Base-by-base conservation (phyloP, 1,140 invertebrate genomes). In the Eumaeus atala region DNA sequence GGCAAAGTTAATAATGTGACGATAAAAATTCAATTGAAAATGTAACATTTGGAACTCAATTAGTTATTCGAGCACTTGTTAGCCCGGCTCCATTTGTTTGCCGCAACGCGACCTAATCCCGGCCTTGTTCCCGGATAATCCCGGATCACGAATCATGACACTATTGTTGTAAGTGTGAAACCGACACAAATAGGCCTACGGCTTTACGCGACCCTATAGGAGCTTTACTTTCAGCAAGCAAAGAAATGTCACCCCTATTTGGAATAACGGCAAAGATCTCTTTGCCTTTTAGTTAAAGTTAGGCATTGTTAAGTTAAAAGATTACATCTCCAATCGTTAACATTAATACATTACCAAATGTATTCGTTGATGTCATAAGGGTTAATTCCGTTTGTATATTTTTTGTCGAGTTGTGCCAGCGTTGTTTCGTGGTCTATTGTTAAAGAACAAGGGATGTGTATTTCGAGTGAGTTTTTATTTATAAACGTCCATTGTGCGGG, bases 91-190 rank as follows among this genome's bases (percentile, higher is more conserved):
- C 67, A 83, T 84, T 85, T 86, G 80, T 84, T 80, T 81, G 67
- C 83, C 78, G 73, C 80, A 82, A 77, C 72, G 60, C 73, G 77
- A 74, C 79, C 78, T 86, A 86, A 86, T 81, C 77, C 77, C 73
- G 72, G 74, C 65, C 62, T 82, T 75, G 73, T 75, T 67, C 66
- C 70, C 68, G 76, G 73, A 83, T 87, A 81, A 87, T 84, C 81
- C 82, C 51, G 84, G 84, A 83, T 87, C 81, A 85, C 72, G 84
- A 87, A 87, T 87, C 84, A 87, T 87, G 84, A 84, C 84, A 84
- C 84, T 84, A 87, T 87, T 87, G 84, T 87, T 84, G 84, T 84
- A 84, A 87, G 84, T 87, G 81, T 85, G 84, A 87, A 87, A 87
- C 84, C 81, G 84, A 84, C 80, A 78, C 78, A 87, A 87, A 87